phyloP scores from a whole-genome alignment of 2,888 invertebrate genomes.

The Amphiduros pacificus region DNA sequence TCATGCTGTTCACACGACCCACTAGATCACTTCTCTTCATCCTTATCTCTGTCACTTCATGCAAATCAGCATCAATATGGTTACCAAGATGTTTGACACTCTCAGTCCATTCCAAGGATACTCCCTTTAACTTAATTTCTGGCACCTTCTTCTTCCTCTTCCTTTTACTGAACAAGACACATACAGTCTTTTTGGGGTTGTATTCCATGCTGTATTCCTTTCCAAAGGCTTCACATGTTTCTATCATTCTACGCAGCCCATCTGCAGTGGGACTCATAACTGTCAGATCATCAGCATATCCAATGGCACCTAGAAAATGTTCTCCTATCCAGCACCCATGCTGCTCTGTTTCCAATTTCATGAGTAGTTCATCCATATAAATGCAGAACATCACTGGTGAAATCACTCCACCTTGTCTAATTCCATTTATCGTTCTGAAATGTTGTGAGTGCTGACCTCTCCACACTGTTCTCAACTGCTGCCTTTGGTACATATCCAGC shows the following conservation, averaged over 20 bases:
- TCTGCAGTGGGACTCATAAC: not conserved
- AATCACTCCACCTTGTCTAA: not conserved
- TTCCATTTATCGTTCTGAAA: not conserved
- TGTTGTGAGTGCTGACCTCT: not conserved
- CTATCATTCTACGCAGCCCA: not conserved
- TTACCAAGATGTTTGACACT: no score
- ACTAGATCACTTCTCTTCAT: no score
- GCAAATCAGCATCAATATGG: no score
- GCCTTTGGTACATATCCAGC: not conserved
- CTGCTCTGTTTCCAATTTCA: not conserved
- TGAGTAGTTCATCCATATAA: constrained; percentile 5
- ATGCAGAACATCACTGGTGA: not conserved
- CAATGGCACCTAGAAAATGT: constrained; percentile 2
- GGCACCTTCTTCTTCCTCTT: no score
- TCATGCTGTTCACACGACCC: no score
- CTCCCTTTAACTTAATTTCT: no score
- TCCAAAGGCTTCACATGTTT: no score
- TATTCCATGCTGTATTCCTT: no score
- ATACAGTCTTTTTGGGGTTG: no score
- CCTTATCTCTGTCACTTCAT: no score
- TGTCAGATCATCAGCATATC: constrained; percentile 1
- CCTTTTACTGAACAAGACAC: no score
- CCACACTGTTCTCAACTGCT: not conserved
- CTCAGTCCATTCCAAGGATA: no score
- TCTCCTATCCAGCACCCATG: not conserved